phyloP scores from a whole-genome alignment of 2,888 invertebrate genomes.

The Tholera decimalis region DNA sequence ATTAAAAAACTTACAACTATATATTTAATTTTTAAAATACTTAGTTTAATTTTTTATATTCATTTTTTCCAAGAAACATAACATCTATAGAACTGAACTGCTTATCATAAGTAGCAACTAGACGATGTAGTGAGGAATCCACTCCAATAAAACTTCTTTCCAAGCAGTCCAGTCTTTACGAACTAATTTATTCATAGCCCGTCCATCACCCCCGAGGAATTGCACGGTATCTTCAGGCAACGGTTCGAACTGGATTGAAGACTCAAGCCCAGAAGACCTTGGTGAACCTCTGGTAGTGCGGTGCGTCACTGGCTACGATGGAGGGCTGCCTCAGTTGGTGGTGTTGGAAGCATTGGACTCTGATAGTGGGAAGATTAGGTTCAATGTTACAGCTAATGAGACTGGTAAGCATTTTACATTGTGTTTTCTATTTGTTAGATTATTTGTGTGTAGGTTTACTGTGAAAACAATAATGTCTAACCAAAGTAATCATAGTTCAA shows the following conservation, averaged over 20 bases:
- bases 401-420: conserved; percentile 76
- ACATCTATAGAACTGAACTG: too few species aligned
- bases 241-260: conserved; percentile 89
- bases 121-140: too few species aligned
- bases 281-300: conserved; percentile 93
- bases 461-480: too few species aligned
- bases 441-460: too few species aligned
- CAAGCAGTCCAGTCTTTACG: too few species aligned
- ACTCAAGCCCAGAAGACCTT: conserved; percentile 79
- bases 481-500: too few species aligned
- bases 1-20: too few species aligned
- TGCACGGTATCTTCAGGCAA: conserved; percentile 94
- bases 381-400: conserved; percentile 93
- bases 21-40: too few species aligned
- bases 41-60: too few species aligned
- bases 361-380: conserved; percentile 92
- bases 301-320: conserved; percentile 97
- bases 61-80: too few species aligned
- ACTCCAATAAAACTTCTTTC: too few species aligned
- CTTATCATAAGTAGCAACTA: too few species aligned
- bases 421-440: background rate
- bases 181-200: conserved; percentile 87
- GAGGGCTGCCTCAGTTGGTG: conserved; percentile 96
- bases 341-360: conserved; percentile 96
- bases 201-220: conserved; percentile 96